Percentiles rank a stretch among this genome's conserved stretches.
These are phyloP conservation scores for Choloepus hoffmanni DNA, from an alignment of 2,113 vertebrate species.

Conservation along the genomic window DNA sequence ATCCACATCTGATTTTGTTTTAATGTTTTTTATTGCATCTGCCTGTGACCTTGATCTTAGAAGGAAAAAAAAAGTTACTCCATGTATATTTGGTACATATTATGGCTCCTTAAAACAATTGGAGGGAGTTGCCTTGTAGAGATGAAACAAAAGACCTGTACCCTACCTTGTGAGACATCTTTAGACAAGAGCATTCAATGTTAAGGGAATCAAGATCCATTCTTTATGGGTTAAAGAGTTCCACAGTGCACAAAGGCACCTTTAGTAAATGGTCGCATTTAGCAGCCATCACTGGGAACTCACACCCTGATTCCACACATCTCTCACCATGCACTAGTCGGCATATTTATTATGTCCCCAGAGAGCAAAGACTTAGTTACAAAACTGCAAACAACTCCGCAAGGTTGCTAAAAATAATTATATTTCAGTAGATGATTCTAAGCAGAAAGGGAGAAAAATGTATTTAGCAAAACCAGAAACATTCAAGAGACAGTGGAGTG, in stretches of 20 bases:
- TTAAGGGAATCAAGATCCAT: neutral
- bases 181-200: neutral
- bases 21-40: constrained; percentile 37
- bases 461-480: constrained; percentile 70
- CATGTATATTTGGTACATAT: neutral
- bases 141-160: neutral
- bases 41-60: constrained; percentile 2
- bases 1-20: constrained; percentile 30
- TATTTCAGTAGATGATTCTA: constrained; percentile 59
- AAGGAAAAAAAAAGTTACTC: neutral
- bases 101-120: neutral
- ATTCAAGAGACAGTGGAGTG: constrained; percentile 48
- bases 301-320: constrained; percentile 59
- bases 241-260: constrained; percentile 25
- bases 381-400: constrained; percentile 69
- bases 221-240: constrained; percentile 59
- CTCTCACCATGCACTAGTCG: constrained; percentile 46
- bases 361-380: constrained; percentile 47
- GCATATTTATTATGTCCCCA: constrained; percentile 60
- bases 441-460: constrained; percentile 59
- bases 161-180: neutral
- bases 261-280: constrained; percentile 66
- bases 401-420: constrained; percentile 76
- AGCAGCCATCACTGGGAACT: constrained; percentile 62
- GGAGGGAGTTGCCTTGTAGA: neutral